Conservation (phyloP, 2,113 vertebrate species). For the Lethenteron reissneri region DNA sequence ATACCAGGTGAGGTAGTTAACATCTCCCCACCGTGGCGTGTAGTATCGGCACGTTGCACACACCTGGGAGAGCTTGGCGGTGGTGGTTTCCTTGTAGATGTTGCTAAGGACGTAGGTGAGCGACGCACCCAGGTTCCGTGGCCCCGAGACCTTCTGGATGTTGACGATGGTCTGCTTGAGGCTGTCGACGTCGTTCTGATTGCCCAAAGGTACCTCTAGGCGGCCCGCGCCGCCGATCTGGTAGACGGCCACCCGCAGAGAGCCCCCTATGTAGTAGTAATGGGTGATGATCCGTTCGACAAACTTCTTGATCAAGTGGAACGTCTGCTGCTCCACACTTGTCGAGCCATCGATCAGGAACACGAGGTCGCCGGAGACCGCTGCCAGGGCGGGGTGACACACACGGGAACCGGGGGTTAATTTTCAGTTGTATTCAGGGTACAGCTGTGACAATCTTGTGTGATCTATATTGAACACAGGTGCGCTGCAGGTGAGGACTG, state of each 20-base stretch:
- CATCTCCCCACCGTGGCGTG: too few relatives aligned
- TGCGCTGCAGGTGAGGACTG: too few relatives aligned
- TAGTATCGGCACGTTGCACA: too few relatives aligned
- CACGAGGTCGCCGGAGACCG: not conserved
- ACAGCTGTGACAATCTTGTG: too few relatives aligned
- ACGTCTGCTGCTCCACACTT: not conserved
- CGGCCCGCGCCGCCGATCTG: not conserved
- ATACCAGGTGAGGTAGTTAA: too few relatives aligned
- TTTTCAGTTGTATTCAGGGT: too few relatives aligned
- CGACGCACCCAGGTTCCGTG: not conserved
- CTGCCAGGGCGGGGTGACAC: too few relatives aligned
- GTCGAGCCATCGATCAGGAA: not conserved
- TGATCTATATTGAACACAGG: too few relatives aligned
- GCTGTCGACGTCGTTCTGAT: not conserved
- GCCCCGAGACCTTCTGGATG: slow-evolving; percentile 1
- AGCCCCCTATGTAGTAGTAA: too few relatives aligned
- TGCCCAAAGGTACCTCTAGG: not conserved
- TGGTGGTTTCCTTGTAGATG: too few relatives aligned
- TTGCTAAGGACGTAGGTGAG: not conserved
- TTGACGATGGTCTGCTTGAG: not conserved
- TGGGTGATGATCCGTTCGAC: not conserved
- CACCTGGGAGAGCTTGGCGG: too few relatives aligned
- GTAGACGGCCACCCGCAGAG: not conserved
- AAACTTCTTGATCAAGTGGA: not conserved
- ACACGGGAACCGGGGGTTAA: too few relatives aligned